A percentile compares a stretch with the other conserved stretches of the same genome.
These are phyloP conservation scores for Montipora capricornis DNA, from an alignment of 64 coral and sea anemone genomes.

Conservation along the genomic window DNA sequence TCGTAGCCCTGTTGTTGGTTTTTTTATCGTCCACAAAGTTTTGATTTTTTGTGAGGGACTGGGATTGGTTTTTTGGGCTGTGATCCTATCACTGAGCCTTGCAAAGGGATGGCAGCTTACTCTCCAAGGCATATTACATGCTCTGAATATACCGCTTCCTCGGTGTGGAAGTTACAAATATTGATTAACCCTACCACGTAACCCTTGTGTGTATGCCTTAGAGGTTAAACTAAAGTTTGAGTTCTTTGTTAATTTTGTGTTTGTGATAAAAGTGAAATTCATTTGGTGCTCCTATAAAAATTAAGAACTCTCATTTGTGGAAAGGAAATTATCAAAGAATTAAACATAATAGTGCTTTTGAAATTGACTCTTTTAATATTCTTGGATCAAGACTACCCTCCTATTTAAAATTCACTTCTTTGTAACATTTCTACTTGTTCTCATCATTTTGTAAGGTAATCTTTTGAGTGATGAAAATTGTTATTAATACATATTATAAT, in stretches of 20 bases:
- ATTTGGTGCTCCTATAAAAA: neutral
- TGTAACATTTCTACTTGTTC: no score
- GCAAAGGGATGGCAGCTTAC: slow-evolving; percentile 25
- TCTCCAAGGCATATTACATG: neutral
- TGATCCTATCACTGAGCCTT: neutral
- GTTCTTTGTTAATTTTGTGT: neutral
- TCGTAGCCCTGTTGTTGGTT: neutral
- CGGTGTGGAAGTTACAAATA: neutral
- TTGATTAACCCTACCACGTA: neutral
- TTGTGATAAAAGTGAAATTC: neutral
- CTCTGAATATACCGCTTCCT: neutral
- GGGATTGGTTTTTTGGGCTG: neutral
- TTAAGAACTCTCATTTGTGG: neutral
- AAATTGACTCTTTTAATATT: no score
- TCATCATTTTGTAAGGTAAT: no score
- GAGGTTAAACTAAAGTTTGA: neutral
- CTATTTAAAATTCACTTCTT: no score
- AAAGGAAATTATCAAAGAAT: neutral
- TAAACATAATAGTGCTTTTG: neutral
- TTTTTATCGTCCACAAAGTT: neutral
- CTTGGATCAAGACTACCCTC: no score
- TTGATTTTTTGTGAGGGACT: neutral
- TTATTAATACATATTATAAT: neutral
- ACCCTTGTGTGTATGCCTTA: slow-evolving; percentile 18
- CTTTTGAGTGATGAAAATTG: neutral